phyloP scores from a whole-genome alignment of 2,797 vertebrate genomes.

The Crocodylus rhombifer region DNA sequence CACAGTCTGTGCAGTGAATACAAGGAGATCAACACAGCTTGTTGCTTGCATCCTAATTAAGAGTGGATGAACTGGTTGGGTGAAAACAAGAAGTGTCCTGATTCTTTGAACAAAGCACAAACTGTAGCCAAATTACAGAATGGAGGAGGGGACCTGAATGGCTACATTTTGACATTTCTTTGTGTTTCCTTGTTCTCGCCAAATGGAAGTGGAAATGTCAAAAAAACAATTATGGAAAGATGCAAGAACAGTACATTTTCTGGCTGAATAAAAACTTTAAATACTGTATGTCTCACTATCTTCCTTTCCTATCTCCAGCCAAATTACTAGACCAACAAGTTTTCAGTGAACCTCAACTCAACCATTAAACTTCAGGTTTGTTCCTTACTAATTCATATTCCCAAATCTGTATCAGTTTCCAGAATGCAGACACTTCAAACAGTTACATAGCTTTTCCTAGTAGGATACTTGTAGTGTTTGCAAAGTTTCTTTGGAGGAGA shows the following conservation, averaged over 20 bases:
- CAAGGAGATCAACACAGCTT: conserved; percentile 64
- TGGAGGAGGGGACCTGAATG: no score
- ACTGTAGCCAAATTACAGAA: conserved; percentile 48
- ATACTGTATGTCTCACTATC: neutral
- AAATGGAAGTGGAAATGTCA: neutral
- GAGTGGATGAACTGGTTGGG: conserved; percentile 41
- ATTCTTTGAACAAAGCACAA: conserved; percentile 30
- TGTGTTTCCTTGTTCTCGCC: neutral
- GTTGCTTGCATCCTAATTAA: conserved; percentile 49
- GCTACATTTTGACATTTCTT: neutral
- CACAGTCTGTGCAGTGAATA: neutral
- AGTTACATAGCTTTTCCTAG: neutral
- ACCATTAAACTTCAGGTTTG: neutral
- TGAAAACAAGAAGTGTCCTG: conserved; percentile 63
- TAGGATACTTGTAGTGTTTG: neutral
- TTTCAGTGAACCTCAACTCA: neutral
- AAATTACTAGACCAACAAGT: rapidly evolving
- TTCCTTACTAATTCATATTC: neutral
- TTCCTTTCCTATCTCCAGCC: neutral
- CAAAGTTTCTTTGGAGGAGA: neutral
- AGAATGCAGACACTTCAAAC: neutral
- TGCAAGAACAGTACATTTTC: neutral
- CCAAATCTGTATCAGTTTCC: neutral
- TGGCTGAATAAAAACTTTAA: neutral
- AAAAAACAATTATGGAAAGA: neutral